A percentile compares a stretch with the other conserved stretches of the same genome.
phyloP scores from a whole-genome alignment of 35 echinoderm and acorn worm species.

The Acanthaster planci region DNA sequence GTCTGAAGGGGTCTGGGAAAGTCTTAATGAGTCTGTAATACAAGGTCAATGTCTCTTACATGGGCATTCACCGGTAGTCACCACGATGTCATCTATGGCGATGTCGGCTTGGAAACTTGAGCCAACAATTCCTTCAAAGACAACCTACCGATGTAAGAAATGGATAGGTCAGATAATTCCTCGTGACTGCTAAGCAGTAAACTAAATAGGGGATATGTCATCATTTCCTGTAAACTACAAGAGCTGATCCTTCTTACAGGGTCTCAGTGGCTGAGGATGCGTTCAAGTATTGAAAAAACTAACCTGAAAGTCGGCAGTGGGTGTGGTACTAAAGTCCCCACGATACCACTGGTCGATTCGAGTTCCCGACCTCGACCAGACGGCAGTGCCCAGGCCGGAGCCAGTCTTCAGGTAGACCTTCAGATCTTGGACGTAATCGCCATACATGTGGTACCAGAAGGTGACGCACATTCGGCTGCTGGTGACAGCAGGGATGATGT shows the following conservation, averaged over 20 bases:
- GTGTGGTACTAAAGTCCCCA: neutral
- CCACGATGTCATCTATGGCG: constrained; percentile 61
- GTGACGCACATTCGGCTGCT: constrained; percentile 32
- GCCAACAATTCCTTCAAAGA: constrained; percentile 64
- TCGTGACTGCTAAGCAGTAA: no score
- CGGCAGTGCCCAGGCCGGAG: neutral
- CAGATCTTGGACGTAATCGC: constrained; percentile 2
- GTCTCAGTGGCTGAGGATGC: no score
- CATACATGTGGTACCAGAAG: constrained; percentile 84
- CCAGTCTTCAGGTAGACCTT: constrained; percentile 33
- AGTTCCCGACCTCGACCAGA: constrained; percentile 52
- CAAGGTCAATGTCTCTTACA: neutral
- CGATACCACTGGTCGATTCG: constrained; percentile 37
- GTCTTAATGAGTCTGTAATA: no score
- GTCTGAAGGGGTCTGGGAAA: no score
- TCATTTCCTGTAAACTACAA: no score
- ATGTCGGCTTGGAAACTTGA: constrained; percentile 44
- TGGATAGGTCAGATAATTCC: neutral
- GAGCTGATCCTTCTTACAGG: no score
- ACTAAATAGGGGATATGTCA: no score
- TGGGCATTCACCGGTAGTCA: constrained; percentile 28
- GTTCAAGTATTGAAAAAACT: no score
- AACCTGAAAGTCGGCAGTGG: constrained; percentile 37
- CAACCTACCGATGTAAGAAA: constrained; percentile 42
- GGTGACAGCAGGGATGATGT: constrained; percentile 20